Evolutionary conservation across 2,113 vertebrate species (phyloP).

Genomic region (Sakesphorus luctuosus): DNA sequence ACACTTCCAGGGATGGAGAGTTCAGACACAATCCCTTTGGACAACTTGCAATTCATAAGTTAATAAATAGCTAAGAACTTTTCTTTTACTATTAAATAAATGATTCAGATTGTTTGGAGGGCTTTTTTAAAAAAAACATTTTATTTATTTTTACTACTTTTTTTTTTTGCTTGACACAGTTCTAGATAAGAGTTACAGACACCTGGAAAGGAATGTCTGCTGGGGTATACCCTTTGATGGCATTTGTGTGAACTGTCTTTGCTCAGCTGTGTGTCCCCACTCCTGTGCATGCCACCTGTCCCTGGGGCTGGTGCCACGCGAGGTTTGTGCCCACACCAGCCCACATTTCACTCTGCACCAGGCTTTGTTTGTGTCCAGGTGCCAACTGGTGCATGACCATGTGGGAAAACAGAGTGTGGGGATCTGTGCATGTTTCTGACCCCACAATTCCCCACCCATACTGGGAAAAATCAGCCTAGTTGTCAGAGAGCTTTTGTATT

Average conservation of each 20-base stretch:
- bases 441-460: neutral
- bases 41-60: neutral
- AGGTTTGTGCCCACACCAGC: neutral
- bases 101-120: fast-evolving
- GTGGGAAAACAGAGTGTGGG: neutral
- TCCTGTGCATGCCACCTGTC: neutral
- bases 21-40: neutral
- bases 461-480: neutral
- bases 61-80: neutral
- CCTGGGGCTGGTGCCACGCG: fast-evolving
- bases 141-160: neutral
- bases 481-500: neutral
- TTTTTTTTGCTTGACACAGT: neutral
- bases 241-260: neutral
- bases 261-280: fast-evolving
- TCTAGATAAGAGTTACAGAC: neutral
- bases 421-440: neutral
- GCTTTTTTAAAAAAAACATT: too few relatives aligned
- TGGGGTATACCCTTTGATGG: neutral
- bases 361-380: neutral
- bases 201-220: neutral
- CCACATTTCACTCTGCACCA: neutral
- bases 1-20: neutral
- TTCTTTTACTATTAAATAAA: neutral
- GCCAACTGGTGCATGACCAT: neutral